These are phyloP conservation scores for Kryptopterus vitreolus DNA, from an alignment of 2,797 vertebrate genomes.

Conservation along the genomic window DNA sequence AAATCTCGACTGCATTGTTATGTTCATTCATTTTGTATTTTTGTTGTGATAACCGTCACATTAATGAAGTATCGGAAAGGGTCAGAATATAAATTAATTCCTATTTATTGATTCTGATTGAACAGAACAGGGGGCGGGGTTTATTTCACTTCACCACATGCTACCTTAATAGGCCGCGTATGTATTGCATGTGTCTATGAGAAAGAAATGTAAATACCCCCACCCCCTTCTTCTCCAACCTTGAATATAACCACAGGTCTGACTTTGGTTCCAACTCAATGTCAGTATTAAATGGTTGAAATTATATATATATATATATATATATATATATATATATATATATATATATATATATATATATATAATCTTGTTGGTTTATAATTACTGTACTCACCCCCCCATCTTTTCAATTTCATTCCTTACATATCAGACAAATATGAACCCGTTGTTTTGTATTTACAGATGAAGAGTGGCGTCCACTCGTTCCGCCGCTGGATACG, in stretches of 20 bases:
- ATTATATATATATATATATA: too few relatives aligned
- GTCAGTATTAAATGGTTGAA: background rate
- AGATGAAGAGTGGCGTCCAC: slow-evolving; percentile 82
- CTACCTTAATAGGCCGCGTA: too few relatives aligned
- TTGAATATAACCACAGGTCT: background rate
- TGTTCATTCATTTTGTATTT: background rate
- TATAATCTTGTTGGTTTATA: background rate
- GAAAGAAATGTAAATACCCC: too few relatives aligned
- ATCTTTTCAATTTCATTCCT: background rate
- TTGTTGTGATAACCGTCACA: background rate
- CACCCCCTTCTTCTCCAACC: too few relatives aligned
- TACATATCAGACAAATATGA: background rate
- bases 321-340: too few relatives aligned
- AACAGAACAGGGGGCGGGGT: too few relatives aligned
- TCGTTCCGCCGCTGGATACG: slow-evolving; percentile 80
- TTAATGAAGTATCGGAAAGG: background rate
- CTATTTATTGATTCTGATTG: background rate
- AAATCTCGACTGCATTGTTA: background rate
- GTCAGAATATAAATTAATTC: background rate
- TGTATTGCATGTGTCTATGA: too few relatives aligned
- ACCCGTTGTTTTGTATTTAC: slow-evolving; percentile 43
- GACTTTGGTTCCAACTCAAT: background rate
- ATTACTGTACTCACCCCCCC: background rate
- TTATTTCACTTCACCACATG: too few relatives aligned
- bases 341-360: too few relatives aligned